phyloP scores from a whole-genome alignment of 2,113 vertebrate species.

The Gulo gulo region DNA sequence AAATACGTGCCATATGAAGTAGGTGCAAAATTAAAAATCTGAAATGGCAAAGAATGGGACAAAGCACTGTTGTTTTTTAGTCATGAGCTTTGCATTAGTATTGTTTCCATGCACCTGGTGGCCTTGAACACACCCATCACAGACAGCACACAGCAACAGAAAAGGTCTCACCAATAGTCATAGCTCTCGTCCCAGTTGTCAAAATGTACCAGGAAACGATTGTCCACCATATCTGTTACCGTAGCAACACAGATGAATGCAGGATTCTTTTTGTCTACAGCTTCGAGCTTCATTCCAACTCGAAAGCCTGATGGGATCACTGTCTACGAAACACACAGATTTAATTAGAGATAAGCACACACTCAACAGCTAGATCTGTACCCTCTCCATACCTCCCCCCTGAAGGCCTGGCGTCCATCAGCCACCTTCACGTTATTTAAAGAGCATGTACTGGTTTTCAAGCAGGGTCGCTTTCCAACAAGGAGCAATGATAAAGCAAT shows the following conservation, averaged over 20 bases:
- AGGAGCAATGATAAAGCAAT: slow-evolving; percentile 22
- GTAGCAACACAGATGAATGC: slow-evolving; percentile 92
- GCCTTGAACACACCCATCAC: not conserved
- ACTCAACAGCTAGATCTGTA: slow-evolving; percentile 18
- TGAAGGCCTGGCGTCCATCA: not conserved
- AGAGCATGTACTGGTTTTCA: slow-evolving; percentile 18
- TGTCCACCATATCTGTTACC: slow-evolving; percentile 92
- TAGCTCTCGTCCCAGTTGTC: slow-evolving; percentile 94
- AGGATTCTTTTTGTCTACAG: slow-evolving; percentile 91
- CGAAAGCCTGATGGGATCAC: slow-evolving; percentile 91
- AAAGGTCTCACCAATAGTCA: slow-evolving; percentile 89
- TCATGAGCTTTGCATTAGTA: not conserved
- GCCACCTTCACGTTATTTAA: slow-evolving; percentile 38
- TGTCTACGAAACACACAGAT: slow-evolving; percentile 83
- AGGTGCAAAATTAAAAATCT: not conserved
- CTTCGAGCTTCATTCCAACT: slow-evolving; percentile 92
- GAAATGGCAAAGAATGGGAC: not conserved
- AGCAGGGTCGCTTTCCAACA: slow-evolving; percentile 47
- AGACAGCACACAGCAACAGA: slow-evolving; percentile 26
- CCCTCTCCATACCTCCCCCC: not conserved
- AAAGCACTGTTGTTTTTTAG: not conserved
- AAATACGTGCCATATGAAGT: not conserved
- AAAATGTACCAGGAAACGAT: slow-evolving; percentile 92
- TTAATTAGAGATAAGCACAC: slow-evolving; percentile 74
- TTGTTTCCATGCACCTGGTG: not conserved